A percentile compares a stretch with the other conserved stretches of the same genome.
Evolutionary conservation across 2,797 vertebrate species (phyloP).

Genomic region (Lindbergichthys nudifrons): DNA sequence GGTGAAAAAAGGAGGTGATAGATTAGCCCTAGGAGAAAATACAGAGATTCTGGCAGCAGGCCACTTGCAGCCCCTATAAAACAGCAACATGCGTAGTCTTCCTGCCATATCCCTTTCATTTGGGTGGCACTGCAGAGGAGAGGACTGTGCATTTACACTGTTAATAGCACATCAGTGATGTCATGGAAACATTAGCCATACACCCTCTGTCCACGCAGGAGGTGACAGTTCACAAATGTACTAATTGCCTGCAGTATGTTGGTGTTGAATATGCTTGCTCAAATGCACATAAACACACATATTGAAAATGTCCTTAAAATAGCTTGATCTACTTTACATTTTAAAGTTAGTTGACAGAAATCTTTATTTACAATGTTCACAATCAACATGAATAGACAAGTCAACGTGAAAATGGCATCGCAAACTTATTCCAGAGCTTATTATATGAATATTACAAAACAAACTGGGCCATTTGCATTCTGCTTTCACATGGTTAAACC

Average conservation of each 20-base stretch:
- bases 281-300: conserved; percentile 3
- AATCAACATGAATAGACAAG: conserved; percentile 51
- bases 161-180: conserved; percentile 78
- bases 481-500: conserved; percentile 55
- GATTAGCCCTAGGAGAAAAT: conserved; percentile 76
- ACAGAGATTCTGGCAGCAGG: conserved; percentile 72
- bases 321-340: conserved; percentile 26
- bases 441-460: conserved; percentile 53
- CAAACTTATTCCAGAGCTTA: conserved; percentile 42
- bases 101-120: conserved; percentile 46
- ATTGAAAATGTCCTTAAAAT: not conserved
- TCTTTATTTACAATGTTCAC: conserved; percentile 6
- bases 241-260: conserved; percentile 34
- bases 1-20: conserved; percentile 67
- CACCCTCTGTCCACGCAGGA: conserved; percentile 38
- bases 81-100: conserved; percentile 51
- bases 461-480: conserved; percentile 63
- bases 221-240: conserved; percentile 43
- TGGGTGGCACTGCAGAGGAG: conserved; percentile 60
- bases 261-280: conserved; percentile 37
- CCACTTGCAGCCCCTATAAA: conserved; percentile 69
- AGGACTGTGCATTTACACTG: conserved; percentile 52
- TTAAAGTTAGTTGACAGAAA: conserved; percentile 21
- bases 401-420: conserved; percentile 26
- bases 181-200: conserved; percentile 78